phyloP scores from a whole-genome alignment of 1,140 invertebrate species.

The Hycleus cichorii region DNA sequence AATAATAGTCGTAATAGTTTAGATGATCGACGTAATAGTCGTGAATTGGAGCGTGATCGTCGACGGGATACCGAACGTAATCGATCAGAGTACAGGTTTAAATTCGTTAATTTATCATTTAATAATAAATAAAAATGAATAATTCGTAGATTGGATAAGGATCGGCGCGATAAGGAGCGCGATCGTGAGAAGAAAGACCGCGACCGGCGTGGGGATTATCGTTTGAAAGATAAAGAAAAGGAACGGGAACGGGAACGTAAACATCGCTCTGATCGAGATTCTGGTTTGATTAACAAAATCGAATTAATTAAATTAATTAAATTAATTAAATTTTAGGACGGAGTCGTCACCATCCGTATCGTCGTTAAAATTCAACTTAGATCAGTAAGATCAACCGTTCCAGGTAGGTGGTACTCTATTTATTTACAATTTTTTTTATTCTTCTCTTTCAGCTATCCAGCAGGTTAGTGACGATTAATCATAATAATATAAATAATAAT shows the following conservation, averaged over 20 bases:
- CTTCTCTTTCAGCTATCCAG: slow-evolving; percentile 31
- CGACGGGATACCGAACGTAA: slow-evolving; percentile 9
- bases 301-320: neutral
- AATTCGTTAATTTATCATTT: too few species aligned
- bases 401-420: slow-evolving; percentile 37
- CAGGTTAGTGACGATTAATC: slow-evolving; percentile 33
- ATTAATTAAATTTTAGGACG: slow-evolving; percentile 16
- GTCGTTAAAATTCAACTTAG: slow-evolving; percentile 7
- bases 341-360: slow-evolving; percentile 25
- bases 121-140: neutral
- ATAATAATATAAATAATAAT: neutral
- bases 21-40: slow-evolving; percentile 9
- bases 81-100: slow-evolving; percentile 16
- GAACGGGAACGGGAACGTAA: slow-evolving; percentile 33
- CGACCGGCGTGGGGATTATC: slow-evolving; percentile 6
- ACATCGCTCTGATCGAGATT: slow-evolving; percentile 32
- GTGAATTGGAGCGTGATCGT: slow-evolving; percentile 11
- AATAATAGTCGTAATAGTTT: slow-evolving; percentile 13
- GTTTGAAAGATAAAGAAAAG: slow-evolving; percentile 18
- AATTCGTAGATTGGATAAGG: slow-evolving; percentile 6
- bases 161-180: slow-evolving; percentile 7
- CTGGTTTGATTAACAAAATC: slow-evolving; percentile 22
- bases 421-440: slow-evolving; percentile 15
- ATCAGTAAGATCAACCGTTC: slow-evolving; percentile 32
- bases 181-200: slow-evolving; percentile 1